phyloP scores from a whole-genome alignment of 2,888 invertebrate species.

The Synanthedon vespiformis region DNA sequence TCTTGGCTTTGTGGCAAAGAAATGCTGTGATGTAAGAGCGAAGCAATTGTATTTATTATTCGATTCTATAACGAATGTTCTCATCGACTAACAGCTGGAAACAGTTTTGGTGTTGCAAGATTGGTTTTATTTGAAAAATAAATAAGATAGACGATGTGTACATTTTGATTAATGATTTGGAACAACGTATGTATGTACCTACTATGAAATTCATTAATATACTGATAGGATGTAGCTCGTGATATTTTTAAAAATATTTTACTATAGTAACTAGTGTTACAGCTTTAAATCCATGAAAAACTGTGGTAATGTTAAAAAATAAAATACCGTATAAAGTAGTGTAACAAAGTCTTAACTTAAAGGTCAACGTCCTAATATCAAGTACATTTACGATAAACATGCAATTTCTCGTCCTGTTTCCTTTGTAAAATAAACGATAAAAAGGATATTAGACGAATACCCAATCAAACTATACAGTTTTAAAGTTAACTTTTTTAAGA shows the following conservation, averaged over 20 bases:
- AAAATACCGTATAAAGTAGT: slow-evolving; percentile 9
- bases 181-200: no score
- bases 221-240: no score
- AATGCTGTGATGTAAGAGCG: neutral
- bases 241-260: no score
- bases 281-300: no score
- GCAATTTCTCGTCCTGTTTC: slow-evolving; percentile 31
- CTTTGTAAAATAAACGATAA: slow-evolving; percentile 24
- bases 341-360: slow-evolving; percentile 6
- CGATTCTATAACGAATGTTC: neutral
- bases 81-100: neutral
- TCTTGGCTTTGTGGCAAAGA: neutral
- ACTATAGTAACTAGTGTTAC: no score
- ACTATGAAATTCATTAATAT: no score
- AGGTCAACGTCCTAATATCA: slow-evolving; percentile 27
- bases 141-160: neutral
- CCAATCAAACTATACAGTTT: no score
- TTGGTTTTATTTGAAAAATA: neutral
- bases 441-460: slow-evolving; percentile 2
- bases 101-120: neutral
- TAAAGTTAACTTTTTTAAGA: no score
- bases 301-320: no score
- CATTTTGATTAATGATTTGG: no score
- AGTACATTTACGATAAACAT: slow-evolving; percentile 28
- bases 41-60: neutral